Evolutionary conservation across 2,113 vertebrate genomes (phyloP).

Genomic region (Chaetura pelagica): DNA sequence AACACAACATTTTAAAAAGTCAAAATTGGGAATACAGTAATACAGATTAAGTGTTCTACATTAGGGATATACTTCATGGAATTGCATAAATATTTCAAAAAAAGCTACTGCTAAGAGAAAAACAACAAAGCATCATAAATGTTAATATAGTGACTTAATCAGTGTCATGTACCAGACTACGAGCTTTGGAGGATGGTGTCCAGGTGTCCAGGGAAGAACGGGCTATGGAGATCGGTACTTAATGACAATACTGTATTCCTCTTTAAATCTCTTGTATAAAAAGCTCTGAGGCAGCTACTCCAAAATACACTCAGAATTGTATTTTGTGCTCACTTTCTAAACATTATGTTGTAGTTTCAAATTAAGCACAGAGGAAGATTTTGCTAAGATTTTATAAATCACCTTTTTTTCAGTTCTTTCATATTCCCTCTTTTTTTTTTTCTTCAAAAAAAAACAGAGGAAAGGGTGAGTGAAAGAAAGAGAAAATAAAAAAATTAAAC

Average conservation of each 20-base stretch:
- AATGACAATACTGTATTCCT: neutral
- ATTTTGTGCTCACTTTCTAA: neutral
- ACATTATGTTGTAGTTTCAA: neutral
- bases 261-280: conserved; percentile 21
- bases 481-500: neutral
- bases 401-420: neutral
- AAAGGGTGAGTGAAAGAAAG: neutral
- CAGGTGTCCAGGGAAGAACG: neutral
- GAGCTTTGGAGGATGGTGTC: neutral
- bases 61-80: neutral
- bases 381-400: neutral
- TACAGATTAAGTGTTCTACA: neutral
- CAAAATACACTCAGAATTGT: neutral
- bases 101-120: neutral
- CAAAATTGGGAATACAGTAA: neutral
- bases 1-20: neutral
- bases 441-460: neutral
- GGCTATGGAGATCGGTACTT: neutral
- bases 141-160: conserved; percentile 9
- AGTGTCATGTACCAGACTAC: neutral
- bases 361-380: neutral
- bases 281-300: neutral
- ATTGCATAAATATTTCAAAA: conserved; percentile 1
- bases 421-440: neutral
- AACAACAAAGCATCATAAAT: conserved; percentile 29